Evolutionary conservation across 2,888 invertebrate genomes (phyloP), one percentile per base, ranked within the genome.

Genomic region (Zaprionus lineosus): DNA sequence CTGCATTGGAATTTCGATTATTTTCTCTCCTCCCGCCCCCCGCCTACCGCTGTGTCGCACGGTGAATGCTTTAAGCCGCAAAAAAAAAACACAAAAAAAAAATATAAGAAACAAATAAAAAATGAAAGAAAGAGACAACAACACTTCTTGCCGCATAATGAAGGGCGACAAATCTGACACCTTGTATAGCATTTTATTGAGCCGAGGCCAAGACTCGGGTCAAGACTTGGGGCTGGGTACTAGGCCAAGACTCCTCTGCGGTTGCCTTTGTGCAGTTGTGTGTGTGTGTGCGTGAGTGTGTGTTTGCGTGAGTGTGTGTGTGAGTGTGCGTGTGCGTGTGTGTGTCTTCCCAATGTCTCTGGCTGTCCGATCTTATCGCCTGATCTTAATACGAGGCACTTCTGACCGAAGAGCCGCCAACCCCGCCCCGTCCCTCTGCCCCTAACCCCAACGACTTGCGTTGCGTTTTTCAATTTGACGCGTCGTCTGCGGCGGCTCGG

Each of bases 131-230:
- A 18, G 7, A 11, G 7, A 18, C n/a, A 24, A 9, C 44, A 57
- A n/a, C n/a, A 55, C 73, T 69, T 69, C 61, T 69, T 61, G 71
- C 68, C 84, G 84, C 86, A 87, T 88, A 88, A 88, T 88, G 88
- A 88, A 87, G 89, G 88, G 88, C 88, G 88, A 88, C 88, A 89
- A 88, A 88, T 88, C 89, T 89, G 88, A 88, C 88, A 88, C 88
- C 89, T 88, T 88, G 88, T 88, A 87, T 88, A 86, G 87, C 86
- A 86, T 86, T 86, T 86, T 86, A 86, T 86, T 86, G 87, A 83
- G 78, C 62, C 74, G 70, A 67, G 60, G 63, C 76, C 73, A 56
- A 28, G 43, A 28, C 50, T 16, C 16, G 11, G 26, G 7, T 6
- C 31, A 9, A 26, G 28, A 31, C 14, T 31, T 0, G 0, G 24